Conservation (phyloP, 2,888 invertebrate species). For the Neoascia interrupta region DNA sequence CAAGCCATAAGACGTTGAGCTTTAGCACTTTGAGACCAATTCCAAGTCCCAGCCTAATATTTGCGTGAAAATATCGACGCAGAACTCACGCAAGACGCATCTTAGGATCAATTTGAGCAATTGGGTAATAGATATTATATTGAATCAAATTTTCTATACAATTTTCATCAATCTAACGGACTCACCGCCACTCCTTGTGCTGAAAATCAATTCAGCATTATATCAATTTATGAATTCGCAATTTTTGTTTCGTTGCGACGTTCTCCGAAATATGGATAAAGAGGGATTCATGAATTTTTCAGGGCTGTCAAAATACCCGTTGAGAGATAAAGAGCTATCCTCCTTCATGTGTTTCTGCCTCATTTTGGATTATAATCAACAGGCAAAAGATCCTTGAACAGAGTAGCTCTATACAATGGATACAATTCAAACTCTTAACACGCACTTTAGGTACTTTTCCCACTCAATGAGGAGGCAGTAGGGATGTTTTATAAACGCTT, state of each 20-base stretch:
- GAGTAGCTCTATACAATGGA: not conserved
- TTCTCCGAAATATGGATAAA: slow-evolving; percentile 10
- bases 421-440: slow-evolving; percentile 27
- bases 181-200: not conserved
- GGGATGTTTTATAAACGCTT: slow-evolving; percentile 33
- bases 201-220: slow-evolving; percentile 53
- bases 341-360: not conserved
- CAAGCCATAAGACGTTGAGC: too few species aligned
- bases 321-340: not conserved
- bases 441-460: slow-evolving; percentile 16
- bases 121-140: too few species aligned
- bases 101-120: too few species aligned
- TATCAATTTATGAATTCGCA: slow-evolving; percentile 44
- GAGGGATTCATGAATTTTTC: slow-evolving; percentile 32
- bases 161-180: slow-evolving; percentile 45
- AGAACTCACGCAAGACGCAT: too few species aligned
- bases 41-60: too few species aligned
- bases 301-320: slow-evolving; percentile 26
- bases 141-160: slow-evolving; percentile 61
- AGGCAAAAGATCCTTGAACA: slow-evolving; percentile 34
- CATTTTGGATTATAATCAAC: slow-evolving; percentile 27
- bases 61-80: too few species aligned
- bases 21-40: too few species aligned
- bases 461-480: not conserved
- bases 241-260: slow-evolving; percentile 2